Percentiles rank a stretch among this genome's conserved stretches.
phyloP scores from a whole-genome alignment of 2,797 vertebrate genomes.

The Chloroceryle inda region DNA sequence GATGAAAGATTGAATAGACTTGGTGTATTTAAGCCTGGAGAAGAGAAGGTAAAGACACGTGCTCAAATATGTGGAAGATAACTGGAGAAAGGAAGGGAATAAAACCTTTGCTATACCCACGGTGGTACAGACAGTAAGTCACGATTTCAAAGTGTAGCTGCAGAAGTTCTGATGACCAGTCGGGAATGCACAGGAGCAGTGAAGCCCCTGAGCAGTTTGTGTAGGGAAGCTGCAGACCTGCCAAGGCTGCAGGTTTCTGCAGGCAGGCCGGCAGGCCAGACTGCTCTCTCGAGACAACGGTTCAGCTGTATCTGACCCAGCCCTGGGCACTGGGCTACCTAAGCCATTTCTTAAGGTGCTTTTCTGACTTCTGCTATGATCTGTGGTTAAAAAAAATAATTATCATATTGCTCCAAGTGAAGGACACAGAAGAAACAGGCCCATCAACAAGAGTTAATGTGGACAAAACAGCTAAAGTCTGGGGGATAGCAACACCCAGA shows the following conservation, averaged over 20 bases:
- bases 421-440: not conserved
- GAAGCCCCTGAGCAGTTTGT: not conserved
- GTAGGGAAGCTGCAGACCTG: not conserved
- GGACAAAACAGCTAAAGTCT: not conserved
- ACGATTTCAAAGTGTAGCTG: not conserved
- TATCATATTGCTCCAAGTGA: not conserved
- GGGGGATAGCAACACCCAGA: not conserved
- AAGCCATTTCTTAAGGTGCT: not conserved
- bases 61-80: slow-evolving; percentile 16
- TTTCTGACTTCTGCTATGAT: not conserved
- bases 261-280: not conserved
- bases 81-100: not conserved
- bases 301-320: not conserved
- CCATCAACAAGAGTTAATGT: not conserved
- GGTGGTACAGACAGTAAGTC: not conserved
- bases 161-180: not conserved
- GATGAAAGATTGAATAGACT: not conserved
- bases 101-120: not conserved
- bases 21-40: not conserved
- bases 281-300: not conserved
- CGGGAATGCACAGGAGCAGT: not conserved
- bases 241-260: not conserved
- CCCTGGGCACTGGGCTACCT: not conserved
- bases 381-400: not conserved
- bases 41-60: not conserved